Conservation (phyloP, 2,113 vertebrate species). For the Ctenomys sociabilis region DNA sequence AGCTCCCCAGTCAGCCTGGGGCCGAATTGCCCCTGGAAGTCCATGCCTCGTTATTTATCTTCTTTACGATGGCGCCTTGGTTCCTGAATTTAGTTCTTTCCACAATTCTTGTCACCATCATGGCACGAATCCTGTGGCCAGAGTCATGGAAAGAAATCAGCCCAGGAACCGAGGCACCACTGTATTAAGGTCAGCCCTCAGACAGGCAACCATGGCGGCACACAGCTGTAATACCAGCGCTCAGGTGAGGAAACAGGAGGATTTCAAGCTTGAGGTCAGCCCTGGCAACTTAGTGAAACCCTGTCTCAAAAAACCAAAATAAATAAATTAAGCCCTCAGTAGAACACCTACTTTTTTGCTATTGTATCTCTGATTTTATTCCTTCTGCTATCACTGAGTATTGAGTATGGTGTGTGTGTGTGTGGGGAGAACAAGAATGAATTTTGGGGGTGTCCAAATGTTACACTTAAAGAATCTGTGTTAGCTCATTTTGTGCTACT, state of each 20-base stretch:
- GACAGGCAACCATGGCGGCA: background rate
- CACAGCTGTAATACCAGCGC: background rate
- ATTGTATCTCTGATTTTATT: slow-evolving; percentile 2
- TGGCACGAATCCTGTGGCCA: background rate
- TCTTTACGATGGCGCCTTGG: background rate
- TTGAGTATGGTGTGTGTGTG: background rate
- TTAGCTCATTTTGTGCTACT: background rate
- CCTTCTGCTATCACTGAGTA: background rate
- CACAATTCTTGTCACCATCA: background rate
- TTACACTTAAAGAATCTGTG: background rate
- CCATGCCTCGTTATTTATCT: background rate
- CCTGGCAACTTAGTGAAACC: background rate
- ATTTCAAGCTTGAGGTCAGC: background rate
- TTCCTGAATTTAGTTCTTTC: background rate
- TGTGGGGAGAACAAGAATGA: background rate
- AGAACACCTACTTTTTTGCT: background rate
- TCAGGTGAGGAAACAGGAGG: background rate
- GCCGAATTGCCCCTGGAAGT: background rate
- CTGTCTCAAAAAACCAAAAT: background rate
- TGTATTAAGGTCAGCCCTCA: background rate
- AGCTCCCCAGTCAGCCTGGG: background rate
- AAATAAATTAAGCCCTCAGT: background rate
- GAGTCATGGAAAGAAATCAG: background rate
- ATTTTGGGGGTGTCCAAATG: background rate
- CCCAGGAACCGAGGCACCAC: background rate